These are phyloP conservation scores for Synergus itoensis DNA, from an alignment of 2,888 invertebrate genomes.

Conservation along the genomic window DNA sequence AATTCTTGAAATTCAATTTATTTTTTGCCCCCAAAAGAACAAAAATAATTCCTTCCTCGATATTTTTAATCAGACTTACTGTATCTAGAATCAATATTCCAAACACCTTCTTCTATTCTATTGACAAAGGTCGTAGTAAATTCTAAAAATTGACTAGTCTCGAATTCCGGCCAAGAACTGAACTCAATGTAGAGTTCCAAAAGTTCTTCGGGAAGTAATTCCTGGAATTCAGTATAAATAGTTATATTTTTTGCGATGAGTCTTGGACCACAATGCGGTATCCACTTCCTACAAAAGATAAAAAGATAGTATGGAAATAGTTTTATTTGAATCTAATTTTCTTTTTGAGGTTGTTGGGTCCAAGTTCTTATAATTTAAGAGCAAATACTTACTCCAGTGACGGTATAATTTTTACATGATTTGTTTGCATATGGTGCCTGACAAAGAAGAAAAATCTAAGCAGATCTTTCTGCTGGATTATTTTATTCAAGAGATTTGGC, in stretches of 20 bases:
- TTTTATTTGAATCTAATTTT: neutral
- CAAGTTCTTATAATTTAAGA: constrained; percentile 40
- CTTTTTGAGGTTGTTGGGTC: no score
- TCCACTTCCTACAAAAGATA: constrained; percentile 81
- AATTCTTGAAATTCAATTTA: neutral
- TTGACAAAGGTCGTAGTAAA: neutral
- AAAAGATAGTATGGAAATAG: neutral
- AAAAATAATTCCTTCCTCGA: neutral
- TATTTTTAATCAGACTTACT: neutral
- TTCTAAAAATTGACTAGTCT: constrained; percentile 42
- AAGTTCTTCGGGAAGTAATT: constrained; percentile 83
- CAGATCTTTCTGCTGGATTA: constrained; percentile 78
- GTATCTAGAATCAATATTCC: neutral
- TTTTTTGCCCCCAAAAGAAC: neutral
- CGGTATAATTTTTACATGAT: constrained; percentile 83
- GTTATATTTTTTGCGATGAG: constrained; percentile 82
- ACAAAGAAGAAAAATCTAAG: constrained; percentile 86
- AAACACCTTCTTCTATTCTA: constrained; percentile 19
- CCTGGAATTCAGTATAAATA: constrained; percentile 86
- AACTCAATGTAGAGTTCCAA: constrained; percentile 83
- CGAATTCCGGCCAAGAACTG: constrained; percentile 60
- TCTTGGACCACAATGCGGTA: constrained; percentile 86
- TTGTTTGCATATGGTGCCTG: constrained; percentile 82
- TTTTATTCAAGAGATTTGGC: constrained; percentile 75
- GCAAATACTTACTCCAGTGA: constrained; percentile 84